Conservation (phyloP, 2,797 vertebrate genomes). For the Rhodeus uyekii region DNA sequence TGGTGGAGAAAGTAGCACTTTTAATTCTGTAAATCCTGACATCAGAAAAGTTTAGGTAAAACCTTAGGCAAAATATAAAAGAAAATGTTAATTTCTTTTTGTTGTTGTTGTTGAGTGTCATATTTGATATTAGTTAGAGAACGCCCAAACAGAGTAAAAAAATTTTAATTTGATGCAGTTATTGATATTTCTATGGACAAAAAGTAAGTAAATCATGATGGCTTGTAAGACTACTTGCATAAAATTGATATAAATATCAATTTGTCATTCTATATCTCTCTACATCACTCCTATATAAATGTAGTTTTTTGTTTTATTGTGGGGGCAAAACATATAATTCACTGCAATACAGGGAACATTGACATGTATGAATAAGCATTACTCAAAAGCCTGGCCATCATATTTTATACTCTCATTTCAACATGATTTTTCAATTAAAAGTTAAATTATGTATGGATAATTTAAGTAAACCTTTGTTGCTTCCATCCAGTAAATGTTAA, state of each 20-base stretch:
- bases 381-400: neutral
- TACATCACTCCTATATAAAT: neutral
- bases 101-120: neutral
- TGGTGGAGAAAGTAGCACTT: neutral
- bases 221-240: neutral
- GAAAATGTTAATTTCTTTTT: neutral
- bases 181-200: neutral
- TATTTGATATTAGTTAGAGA: neutral
- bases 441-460: too few species aligned
- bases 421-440: too few species aligned
- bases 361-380: neutral
- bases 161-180: neutral
- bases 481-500: too few species aligned
- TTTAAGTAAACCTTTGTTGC: too few species aligned
- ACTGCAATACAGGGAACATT: neutral
- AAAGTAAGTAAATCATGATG: neutral
- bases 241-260: neutral
- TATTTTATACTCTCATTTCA: neutral
- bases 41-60: neutral
- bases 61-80: neutral
- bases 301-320: neutral
- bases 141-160: neutral
- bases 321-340: neutral
- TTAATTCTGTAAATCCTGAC: neutral
- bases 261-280: neutral